Percentiles rank a stretch among this genome's conserved stretches.
phyloP scores from a whole-genome alignment of 2,797 vertebrate species.

The Hozukius guyotensis region DNA sequence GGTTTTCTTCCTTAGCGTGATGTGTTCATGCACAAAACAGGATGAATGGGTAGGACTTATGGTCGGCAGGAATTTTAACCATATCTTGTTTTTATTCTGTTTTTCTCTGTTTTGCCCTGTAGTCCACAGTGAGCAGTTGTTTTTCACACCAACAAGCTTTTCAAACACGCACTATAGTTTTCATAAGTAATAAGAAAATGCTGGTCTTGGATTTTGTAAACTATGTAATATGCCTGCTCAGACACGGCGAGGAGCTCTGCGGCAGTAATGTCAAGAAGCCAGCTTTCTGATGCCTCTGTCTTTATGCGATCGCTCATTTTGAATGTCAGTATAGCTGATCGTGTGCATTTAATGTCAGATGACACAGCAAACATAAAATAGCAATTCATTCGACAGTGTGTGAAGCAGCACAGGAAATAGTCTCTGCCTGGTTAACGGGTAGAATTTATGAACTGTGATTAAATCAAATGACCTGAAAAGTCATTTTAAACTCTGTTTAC shows the following conservation, averaged over 20 bases:
- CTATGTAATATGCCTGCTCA: background rate
- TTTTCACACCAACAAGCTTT: background rate
- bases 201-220: background rate
- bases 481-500: background rate
- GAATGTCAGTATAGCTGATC: background rate
- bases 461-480: background rate
- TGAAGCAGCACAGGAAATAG: background rate
- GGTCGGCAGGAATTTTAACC: background rate
- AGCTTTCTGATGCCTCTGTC: conserved; percentile 10
- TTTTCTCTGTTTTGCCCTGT: background rate
- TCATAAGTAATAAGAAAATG: background rate
- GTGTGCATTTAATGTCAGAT: background rate
- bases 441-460: background rate
- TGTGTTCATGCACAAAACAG: background rate
- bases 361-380: background rate
- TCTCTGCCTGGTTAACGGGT: background rate
- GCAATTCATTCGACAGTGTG: background rate
- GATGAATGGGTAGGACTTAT: background rate
- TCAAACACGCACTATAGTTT: background rate
- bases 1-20: background rate
- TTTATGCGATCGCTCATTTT: background rate
- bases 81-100: no score
- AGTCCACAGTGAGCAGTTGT: background rate
- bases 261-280: background rate
- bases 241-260: background rate